A percentile compares a stretch with the other conserved stretches of the same genome.
phyloP scores from a whole-genome alignment of 1,140 invertebrate species.

The Brachionus koreanus region DNA sequence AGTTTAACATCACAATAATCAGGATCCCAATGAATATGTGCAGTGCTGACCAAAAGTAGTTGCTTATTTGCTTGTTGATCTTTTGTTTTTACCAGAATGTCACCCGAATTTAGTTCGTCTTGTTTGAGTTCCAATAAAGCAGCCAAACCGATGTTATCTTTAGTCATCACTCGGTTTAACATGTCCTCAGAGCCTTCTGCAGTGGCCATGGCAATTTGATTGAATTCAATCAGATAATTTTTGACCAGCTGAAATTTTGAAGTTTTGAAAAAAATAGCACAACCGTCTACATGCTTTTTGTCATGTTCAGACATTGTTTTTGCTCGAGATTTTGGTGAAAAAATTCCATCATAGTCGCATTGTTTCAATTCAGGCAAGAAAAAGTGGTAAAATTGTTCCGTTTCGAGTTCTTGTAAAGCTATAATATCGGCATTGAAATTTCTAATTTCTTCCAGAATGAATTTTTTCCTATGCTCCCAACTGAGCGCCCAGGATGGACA shows the following conservation, averaged over 20 bases:
- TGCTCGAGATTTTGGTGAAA: slow-evolving; percentile 93
- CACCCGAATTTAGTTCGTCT: slow-evolving; percentile 19
- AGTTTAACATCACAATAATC: slow-evolving; percentile 99
- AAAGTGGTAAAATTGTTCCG: slow-evolving; percentile 95
- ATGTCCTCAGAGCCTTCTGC: slow-evolving; percentile 87
- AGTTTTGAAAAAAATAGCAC: slow-evolving; percentile 85
- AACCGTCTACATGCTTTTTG: slow-evolving; percentile 95
- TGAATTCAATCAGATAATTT: slow-evolving; percentile 93
- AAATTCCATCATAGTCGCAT: slow-evolving; percentile 95
- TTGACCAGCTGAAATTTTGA: slow-evolving; percentile 85
- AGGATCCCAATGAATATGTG: slow-evolving; percentile 99
- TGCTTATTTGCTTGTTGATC: slow-evolving; percentile 34
- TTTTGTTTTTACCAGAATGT: slow-evolving; percentile 63
- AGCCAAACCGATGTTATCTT: slow-evolving; percentile 95
- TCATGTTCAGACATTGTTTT: slow-evolving; percentile 97
- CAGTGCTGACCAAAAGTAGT: slow-evolving; percentile 82
- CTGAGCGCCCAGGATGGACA: slow-evolving; percentile 93
- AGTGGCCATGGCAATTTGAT: slow-evolving; percentile 95
- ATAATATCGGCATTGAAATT: slow-evolving; percentile 97
- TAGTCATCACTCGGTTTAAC: slow-evolving; percentile 98
- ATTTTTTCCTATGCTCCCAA: slow-evolving; percentile 96
- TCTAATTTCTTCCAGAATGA: slow-evolving; percentile 92
- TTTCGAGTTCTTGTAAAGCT: slow-evolving; percentile 91
- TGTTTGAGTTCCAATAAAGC: slow-evolving; percentile 71
- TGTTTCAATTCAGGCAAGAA: slow-evolving; percentile 88